Evolutionary conservation across 2,113 vertebrate species (phyloP).

Genomic region (Podarcis cretensis): DNA sequence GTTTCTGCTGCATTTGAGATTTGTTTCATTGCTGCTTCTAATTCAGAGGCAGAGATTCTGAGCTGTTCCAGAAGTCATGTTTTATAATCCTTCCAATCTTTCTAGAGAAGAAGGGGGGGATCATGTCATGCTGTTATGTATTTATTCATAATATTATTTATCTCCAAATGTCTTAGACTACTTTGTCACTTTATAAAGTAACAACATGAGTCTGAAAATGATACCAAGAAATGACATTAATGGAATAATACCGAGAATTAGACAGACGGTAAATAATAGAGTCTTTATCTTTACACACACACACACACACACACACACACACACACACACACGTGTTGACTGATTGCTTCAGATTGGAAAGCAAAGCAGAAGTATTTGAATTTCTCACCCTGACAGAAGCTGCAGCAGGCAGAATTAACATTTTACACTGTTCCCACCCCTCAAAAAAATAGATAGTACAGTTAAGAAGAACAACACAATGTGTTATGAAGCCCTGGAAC

Average conservation of each 20-base stretch:
- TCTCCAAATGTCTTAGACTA: conserved; percentile 39
- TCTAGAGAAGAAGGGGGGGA: neutral
- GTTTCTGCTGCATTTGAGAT: conserved; percentile 5
- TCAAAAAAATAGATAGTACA: neutral
- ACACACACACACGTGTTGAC: neutral
- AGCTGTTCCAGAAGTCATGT: neutral
- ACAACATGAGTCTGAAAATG: conserved; percentile 38
- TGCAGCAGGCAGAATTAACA: conserved; percentile 48
- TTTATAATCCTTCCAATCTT: conserved; percentile 38
- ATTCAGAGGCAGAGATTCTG: conserved; percentile 10
- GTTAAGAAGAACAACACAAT: conserved; percentile 42
- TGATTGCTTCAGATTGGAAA: conserved; percentile 47
- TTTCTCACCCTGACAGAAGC: conserved; percentile 45
- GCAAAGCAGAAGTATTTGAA: conserved; percentile 46
- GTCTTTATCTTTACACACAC: neutral
- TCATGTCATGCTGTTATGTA: neutral
- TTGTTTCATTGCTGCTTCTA: conserved; percentile 3
- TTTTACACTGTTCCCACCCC: conserved; percentile 45
- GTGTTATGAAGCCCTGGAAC: conserved; percentile 63
- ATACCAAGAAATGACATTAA: conserved; percentile 33
- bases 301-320: neutral
- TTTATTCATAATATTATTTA: conserved; percentile 57
- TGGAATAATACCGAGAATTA: conserved; percentile 32
- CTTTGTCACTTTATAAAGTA: conserved; percentile 18
- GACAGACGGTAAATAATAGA: conserved; percentile 37